Evolutionary conservation across 1,140 invertebrate species (phyloP).

Genomic region (Hylaeus volcanicus): DNA sequence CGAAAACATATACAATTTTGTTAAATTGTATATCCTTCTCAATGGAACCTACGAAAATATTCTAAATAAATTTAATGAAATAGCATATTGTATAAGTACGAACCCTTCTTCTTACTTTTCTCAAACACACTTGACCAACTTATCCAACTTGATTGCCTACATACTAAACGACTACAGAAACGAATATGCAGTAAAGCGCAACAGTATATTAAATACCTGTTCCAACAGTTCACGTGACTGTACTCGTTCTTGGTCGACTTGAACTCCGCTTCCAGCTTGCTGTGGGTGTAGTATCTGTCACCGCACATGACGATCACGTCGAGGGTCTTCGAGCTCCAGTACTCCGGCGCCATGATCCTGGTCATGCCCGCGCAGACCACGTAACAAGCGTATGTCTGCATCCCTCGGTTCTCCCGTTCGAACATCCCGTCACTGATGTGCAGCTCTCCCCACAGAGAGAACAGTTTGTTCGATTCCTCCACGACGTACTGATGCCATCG

Average conservation of each 20-base stretch:
- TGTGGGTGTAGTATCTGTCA: slow-evolving; percentile 67
- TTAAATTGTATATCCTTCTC: no score
- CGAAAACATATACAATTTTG: no score
- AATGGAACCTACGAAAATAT: no score
- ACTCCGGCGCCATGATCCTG: slow-evolving; percentile 72
- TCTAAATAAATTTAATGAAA: no score
- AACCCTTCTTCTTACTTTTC: no score
- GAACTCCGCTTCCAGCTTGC: slow-evolving; percentile 57
- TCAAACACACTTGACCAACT: no score
- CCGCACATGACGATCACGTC: slow-evolving; percentile 72
- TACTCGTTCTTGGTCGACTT: slow-evolving; percentile 35
- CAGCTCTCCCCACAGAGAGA: slow-evolving; percentile 69
- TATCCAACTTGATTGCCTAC: no score
- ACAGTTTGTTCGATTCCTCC: slow-evolving; percentile 64
- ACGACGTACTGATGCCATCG: slow-evolving; percentile 71
- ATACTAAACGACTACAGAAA: no score
- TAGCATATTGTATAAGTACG: no score
- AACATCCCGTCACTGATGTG: slow-evolving; percentile 69
- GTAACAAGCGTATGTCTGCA: slow-evolving; percentile 70
- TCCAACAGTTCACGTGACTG: slow-evolving; percentile 39
- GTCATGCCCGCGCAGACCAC: slow-evolving; percentile 73
- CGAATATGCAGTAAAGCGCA: no score
- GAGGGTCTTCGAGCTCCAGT: slow-evolving; percentile 68
- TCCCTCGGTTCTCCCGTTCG: slow-evolving; percentile 64
- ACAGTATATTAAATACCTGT: not conserved